Evolutionary conservation across 2,888 invertebrate genomes (phyloP), one percentile per base, ranked within the genome.

Genomic region (Harpalus rufipes): DNA sequence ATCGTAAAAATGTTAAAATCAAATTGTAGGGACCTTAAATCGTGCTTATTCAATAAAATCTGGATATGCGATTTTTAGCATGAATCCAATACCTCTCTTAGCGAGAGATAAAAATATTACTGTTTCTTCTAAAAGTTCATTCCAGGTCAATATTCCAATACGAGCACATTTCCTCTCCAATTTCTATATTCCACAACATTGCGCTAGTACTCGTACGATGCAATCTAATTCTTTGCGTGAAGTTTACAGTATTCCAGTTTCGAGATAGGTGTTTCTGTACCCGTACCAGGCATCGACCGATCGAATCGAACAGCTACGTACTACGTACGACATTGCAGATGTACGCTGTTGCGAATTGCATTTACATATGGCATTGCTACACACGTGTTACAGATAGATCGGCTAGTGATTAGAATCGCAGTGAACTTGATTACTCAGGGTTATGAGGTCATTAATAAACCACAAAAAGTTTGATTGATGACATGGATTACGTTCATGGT

Each of bases 381-480:
- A 51, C 32, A 32, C 32, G 32, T 32, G 32, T 32, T 32, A 32
- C 32, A 32, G 32, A 32, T 32, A 32, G 32, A 32, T 32, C 32
- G 32, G 32, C 32, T 32, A 5, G 32, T 32, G 44, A 51, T 51
- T 51, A 51, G 10, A 51, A 51, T 51, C 44, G 10, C 44, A 51
- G 44, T 51, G 44, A 51, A 51, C 44, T 51, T 51, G 44, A 51
- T 51, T 51, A 51, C 44, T 51, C 44, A 51, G 44, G 44, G 44
- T 51, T 51, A 51, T 51, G 44, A 51, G 44, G 44, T 51, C 44
- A 51, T 51, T 51, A 12, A 1, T 51, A 12, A 4, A 8, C 44
- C 44, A 51, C 44, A 51, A 51, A 51, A 51, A 51, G 32, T 32
- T 32, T 32, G 32, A 32, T 32, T 32, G 32, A 32, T 32, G 32